Evolutionary conservation across 2,888 invertebrate genomes (phyloP), one percentile per base, ranked within the genome.

Genomic region (Ariolimax columbianus): DNA sequence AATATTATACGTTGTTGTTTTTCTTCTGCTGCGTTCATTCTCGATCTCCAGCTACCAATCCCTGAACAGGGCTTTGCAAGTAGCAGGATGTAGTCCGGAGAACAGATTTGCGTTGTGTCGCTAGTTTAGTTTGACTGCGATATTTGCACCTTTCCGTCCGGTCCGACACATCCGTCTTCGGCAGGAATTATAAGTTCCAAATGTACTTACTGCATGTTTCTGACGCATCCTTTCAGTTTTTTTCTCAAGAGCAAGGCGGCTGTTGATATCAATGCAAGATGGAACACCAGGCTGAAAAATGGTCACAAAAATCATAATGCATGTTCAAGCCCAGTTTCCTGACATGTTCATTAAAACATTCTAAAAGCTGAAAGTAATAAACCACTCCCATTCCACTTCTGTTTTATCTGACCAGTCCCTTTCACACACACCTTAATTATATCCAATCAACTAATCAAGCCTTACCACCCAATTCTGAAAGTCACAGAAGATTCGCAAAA

Each of bases 251-350:
- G 89, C 87, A 36, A 92, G 86, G 38, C 88, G 89, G 17, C 88
- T 87, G 86, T 92, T 92, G 11, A 91, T 86, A 68, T 92, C 92
- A 70, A 91, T 88, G 87, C 91, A 91, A 30, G 90, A 89, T 17
- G 90, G 89, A 33, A 87, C 87, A 11, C 88, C 86, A 23, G 89
- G 87, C 91, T 91, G 88, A 81, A 89, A 87, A 82, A 55, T 51
- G 33, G 55, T 38, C n/a, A 36, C 33, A 55, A 36, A 26, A 77
- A 51, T 6, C 0, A n/a, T 36, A 43, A 36, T 7, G 1, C 72
- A 75, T 30, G 30, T 43, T 26, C 26, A 43, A 55, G 73, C 14
- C 9, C 40, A 40, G 0, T 72, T 19, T 4, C 26, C 23, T 33
- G 75, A 7, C 43, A 43, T 73, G 73, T 1, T 43, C 43, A 43